Evolutionary conservation across 2,888 invertebrate species (phyloP), one percentile per base, ranked within the genome.

Genomic region (Teinopalpus imperialis): DNA sequence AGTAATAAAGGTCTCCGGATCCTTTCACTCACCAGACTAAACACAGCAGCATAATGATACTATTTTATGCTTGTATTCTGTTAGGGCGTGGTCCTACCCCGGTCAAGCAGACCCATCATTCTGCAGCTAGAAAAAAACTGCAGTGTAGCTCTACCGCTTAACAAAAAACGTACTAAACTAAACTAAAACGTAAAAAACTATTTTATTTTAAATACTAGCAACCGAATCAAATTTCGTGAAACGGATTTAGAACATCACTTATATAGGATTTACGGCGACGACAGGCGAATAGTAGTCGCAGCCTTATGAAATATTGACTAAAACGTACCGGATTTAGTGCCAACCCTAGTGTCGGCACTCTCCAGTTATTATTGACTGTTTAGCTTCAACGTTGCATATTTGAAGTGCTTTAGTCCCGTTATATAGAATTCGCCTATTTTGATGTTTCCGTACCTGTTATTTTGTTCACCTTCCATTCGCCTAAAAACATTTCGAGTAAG

Each of bases 301-400:
- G 53, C 52, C 44, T 58, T 59, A 68, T 78, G 69, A 76, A 79
- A 77, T 78, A 78, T 79, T 74, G 70, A 76, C 56, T 58, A 55
- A 63, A 69, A 62, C 64, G 66, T 63, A 59, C 64, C 60, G 71
- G 74, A 75, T 78, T 77, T 75, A 74, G 72, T 66, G 57, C 59
- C 48, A 30, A 46, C 42, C 44, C 42, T 49, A n/a, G 29, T 43
- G 51, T 49, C 41, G 59, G 55, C 51, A 43, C 48, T 41, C 48
- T 40, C 48, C 49, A 52, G 57, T 61, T 66, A 62, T 56, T 66
- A 71, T 63, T 59, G 61, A 63, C 51, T 61, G 59, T 61, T 63
- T 63, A 57, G 54, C 53, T 59, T 45, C 49, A 49, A 4, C 21
- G 8, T 1, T 34, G 31, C 27, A 48, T 49, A 46, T 49, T 52